A percentile compares a stretch with the other conserved stretches of the same genome.
phyloP scores from a whole-genome alignment of 92 coral and sea anemone genomes.

The Porites lobata region DNA sequence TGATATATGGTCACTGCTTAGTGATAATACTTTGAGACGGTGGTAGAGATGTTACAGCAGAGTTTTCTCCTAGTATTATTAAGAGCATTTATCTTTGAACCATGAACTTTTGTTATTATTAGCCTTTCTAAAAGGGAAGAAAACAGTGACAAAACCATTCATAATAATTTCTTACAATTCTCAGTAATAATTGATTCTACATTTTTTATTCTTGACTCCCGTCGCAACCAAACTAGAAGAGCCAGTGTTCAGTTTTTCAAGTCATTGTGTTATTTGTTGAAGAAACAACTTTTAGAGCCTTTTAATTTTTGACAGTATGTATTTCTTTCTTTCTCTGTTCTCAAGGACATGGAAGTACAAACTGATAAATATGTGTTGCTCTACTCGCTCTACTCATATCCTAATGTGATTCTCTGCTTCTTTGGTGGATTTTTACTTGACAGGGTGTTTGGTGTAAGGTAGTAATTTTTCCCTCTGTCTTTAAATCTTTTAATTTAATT shows the following conservation, averaged over 20 bases:
- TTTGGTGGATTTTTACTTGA: conserved; percentile 96
- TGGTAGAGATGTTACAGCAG: no score
- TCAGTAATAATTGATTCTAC: background rate
- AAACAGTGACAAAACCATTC: no score
- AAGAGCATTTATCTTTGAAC: no score
- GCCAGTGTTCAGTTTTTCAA: no score
- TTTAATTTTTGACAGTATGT: background rate
- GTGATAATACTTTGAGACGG: no score
- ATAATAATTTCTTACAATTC: background rate
- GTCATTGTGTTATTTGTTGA: no score
- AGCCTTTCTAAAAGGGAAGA: no score
- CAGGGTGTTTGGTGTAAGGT: conserved; percentile 97
- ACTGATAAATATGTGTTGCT: conserved; percentile 85
- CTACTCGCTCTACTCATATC: conserved; percentile 94
- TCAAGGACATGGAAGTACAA: conserved; percentile 82
- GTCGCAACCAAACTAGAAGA: no score
- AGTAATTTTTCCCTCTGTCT: background rate
- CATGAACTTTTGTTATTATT: no score
- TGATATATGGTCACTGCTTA: no score
- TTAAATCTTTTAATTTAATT: no score
- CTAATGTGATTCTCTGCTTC: conserved; percentile 94
- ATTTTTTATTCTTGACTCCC: background rate
- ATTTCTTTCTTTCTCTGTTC: background rate
- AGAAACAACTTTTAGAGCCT: background rate
- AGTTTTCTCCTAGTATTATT: no score